Conservation (phyloP, 2,113 vertebrate species). For the Suricata suricatta region DNA sequence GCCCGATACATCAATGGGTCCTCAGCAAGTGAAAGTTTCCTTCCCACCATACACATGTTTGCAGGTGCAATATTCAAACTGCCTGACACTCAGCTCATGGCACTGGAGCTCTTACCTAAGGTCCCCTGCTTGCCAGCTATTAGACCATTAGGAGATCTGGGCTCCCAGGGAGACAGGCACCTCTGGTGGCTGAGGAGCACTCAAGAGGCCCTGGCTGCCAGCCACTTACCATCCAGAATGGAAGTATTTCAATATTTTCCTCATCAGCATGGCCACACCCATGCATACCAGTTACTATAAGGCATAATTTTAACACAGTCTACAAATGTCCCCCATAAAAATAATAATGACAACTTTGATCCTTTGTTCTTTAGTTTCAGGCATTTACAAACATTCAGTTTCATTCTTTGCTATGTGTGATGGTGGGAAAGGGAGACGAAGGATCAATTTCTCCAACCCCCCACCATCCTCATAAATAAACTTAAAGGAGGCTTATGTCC, state of each 20-base stretch:
- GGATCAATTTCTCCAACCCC: neutral
- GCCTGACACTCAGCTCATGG: neutral
- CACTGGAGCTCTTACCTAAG: neutral
- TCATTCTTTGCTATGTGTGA: neutral
- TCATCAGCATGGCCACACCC: neutral
- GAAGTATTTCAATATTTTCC: neutral
- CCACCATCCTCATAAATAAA: neutral
- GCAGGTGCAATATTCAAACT: neutral
- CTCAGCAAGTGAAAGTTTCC: neutral
- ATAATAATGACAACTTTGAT: neutral
- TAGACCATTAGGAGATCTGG: neutral
- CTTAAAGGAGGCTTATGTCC: neutral
- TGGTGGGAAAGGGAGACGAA: neutral
- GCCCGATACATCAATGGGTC: neutral
- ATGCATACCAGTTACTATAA: neutral
- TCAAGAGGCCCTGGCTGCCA: neutral
- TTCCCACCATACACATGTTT: neutral
- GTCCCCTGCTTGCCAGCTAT: neutral
- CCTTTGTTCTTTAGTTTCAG: neutral
- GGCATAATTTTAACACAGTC: neutral
- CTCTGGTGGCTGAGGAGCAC: neutral
- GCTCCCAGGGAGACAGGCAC: neutral
- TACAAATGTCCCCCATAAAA: neutral
- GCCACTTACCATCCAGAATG: neutral
- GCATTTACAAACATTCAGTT: conserved; percentile 17